Base-by-base conservation (phyloP, 2,888 invertebrate genomes). In the Chloroclystis v-ata region DNA sequence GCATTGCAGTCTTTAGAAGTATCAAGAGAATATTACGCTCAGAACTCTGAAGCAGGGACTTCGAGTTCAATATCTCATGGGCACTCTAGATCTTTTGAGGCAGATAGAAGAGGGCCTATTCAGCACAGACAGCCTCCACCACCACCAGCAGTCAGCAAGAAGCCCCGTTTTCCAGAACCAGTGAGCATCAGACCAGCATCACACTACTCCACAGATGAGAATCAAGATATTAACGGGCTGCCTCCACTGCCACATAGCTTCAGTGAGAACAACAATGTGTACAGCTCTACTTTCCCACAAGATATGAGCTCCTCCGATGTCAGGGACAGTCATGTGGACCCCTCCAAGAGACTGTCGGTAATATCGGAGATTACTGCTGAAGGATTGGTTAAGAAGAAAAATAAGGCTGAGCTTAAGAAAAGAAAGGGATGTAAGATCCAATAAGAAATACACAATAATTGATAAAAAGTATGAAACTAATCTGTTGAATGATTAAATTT, bases 321-420 rank as follows among this genome's bases (percentile, higher is more conserved):
- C 14, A 57, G 55, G 6, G 57, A 60, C 24, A 75, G 79, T 10
- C 57, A 69, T 30, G 58, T 59, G 28, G 84, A 83, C 47, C 63
- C 71, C 9, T 73, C 76, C 1, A 87, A 87, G 47, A 71, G 87
- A 40, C 65, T 84, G 28, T 87, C 87, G 1, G 86, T 87, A 1
- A 82, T 85, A 61, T 87, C 87, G 4, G 87, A 87, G 49, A 86
- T 86, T 39, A 86, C 85, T 12, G 78, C 82, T 13, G 87, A 87
- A 56, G 82, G 78, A 6, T 60, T 85, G 2, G 82, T 78, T 10
- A 87, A 85, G 60, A 86, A 82, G 52, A 84, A 84, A 54, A 81
- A 58, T 39, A 86, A 85, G 59, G 79, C 83, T 61, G 78, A 77
- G 59, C 75, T 76, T 28, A 85, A 86, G 59, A 87, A 87, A 58